Evolutionary conservation across 2,888 invertebrate genomes (phyloP), one percentile per base, ranked within the genome.

Genomic region (Ctenicera cuprea): DNA sequence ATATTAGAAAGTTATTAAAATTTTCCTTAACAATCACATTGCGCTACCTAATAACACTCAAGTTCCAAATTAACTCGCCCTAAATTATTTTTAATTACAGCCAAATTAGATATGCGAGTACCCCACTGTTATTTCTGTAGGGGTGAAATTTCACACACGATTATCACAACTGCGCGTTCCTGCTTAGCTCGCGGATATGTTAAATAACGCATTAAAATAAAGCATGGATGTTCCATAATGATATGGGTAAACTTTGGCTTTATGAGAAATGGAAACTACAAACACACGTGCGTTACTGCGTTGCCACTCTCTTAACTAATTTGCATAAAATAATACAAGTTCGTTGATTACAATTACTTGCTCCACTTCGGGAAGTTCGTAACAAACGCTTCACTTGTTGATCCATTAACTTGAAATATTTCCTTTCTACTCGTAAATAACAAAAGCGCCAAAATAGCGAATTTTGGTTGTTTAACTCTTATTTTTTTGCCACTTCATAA

Each of bases 271-370:
- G 66, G 57, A 67, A 67, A 41, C 48, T 30, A 22, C 52, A 16
- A 62, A 70, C 70, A 54, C 70, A 70, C 70, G 70, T 70, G 70
- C 63, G 33, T 70, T 57, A 43, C 43, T 54, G 70, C 41, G 50
- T 63, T 43, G 14, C 48, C 52, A 30, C 37, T 50, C 52, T 26
- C 16, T 54, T 9, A 61, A 69, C 52, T 52, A 63, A 70, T 70
- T 70, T 70, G 70, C 70, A 70, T 70, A 70, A 69, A 70, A 70
- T 70, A 67, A 66, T 67, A 66, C 64, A 43, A 62, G 12, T 62
- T 62, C 33, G 37, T 41, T 50, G 38, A 63, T 70, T 63, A 70
- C 68, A 68, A 68, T 68, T 68, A 37, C 61, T 26, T 26, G 43
- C 43, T 38, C n/a, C n/a, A n/a, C n/a, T n/a, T 52, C 52, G 16